Percentiles rank a stretch among this genome's conserved stretches.
Conservation (phyloP, 2,888 invertebrate species). For the Drosophila lacicola region DNA sequence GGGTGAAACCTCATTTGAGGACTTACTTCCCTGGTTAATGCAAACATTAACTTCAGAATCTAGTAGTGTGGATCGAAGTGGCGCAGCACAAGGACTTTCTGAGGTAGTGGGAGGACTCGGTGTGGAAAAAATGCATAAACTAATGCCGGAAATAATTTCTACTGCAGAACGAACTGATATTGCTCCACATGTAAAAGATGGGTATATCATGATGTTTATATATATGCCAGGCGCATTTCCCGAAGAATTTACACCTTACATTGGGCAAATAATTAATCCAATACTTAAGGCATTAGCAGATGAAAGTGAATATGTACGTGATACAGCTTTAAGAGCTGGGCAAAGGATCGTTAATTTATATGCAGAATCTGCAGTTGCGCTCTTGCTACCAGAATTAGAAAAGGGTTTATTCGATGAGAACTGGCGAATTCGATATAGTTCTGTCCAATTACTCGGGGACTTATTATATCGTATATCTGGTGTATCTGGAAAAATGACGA, state of each 20-base stretch:
- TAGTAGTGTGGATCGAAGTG: slow-evolving; percentile 97
- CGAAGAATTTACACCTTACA: slow-evolving; percentile 97
- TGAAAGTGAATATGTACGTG: slow-evolving; percentile 99
- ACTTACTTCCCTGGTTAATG: slow-evolving; percentile 99
- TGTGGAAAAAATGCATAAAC: slow-evolving; percentile 95
- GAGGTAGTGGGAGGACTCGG: slow-evolving; percentile 99
- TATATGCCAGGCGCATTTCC: slow-evolving; percentile 99
- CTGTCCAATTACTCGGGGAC: slow-evolving; percentile 97
- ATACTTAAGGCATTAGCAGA: slow-evolving; percentile 98
- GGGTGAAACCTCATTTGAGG: slow-evolving; percentile 98
- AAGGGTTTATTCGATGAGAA: slow-evolving; percentile 98
- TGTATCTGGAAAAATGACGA: slow-evolving; percentile 99
- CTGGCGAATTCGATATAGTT: slow-evolving; percentile 98
- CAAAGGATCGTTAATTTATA: slow-evolving; percentile 98
- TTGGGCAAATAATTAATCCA: slow-evolving; percentile 98
- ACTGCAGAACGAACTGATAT: slow-evolving; percentile 97
- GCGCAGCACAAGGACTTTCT: slow-evolving; percentile 98
- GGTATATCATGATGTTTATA: slow-evolving; percentile 99
- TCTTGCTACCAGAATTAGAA: slow-evolving; percentile 97
- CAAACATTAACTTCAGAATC: slow-evolving; percentile 97
- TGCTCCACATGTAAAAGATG: slow-evolving; percentile 98
- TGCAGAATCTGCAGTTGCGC: slow-evolving; percentile 96
- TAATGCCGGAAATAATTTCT: slow-evolving; percentile 98
- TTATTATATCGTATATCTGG: slow-evolving; percentile 98
- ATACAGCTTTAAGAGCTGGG: slow-evolving; percentile 98